Percentiles rank a stretch among this genome's conserved stretches.
phyloP scores from a whole-genome alignment of 2,797 vertebrate species.

The Enteromius fasciolatus region DNA sequence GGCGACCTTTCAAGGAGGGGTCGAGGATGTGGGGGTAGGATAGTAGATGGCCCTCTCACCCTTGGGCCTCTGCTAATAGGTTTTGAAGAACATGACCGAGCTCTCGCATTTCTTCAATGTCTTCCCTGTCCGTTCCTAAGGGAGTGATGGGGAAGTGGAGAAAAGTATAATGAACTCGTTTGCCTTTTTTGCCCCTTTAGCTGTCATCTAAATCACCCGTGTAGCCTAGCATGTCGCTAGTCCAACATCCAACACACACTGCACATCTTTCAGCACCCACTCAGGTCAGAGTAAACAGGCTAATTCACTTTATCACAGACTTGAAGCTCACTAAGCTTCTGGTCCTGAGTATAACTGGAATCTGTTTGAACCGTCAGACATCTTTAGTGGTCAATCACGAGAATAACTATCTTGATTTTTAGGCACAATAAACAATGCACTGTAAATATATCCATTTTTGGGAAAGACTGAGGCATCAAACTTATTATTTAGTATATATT shows the following conservation, averaged over 20 bases:
- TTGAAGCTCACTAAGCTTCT: slow-evolving; percentile 31
- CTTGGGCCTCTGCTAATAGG: slow-evolving; percentile 75
- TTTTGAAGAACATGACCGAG: slow-evolving; percentile 70
- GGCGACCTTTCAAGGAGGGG: slow-evolving; percentile 73
- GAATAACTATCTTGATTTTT: background rate
- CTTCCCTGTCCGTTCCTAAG: slow-evolving; percentile 74
- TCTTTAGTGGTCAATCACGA: background rate
- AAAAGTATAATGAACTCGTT: slow-evolving; percentile 81
- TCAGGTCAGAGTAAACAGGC: slow-evolving; percentile 44
- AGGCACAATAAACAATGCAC: background rate
- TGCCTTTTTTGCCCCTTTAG: slow-evolving; percentile 68
- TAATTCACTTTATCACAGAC: slow-evolving; percentile 38
- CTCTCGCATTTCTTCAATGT: slow-evolving; percentile 73
- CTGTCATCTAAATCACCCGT: slow-evolving; percentile 80
- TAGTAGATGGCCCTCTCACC: slow-evolving; percentile 78
- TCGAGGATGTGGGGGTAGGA: slow-evolving; percentile 74
- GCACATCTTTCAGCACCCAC: slow-evolving; percentile 70
- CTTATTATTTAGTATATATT: background rate
- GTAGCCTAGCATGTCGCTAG: slow-evolving; percentile 64
- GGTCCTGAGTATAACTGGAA: background rate
- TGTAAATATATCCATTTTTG: background rate
- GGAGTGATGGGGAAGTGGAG: slow-evolving; percentile 79
- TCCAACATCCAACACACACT: slow-evolving; percentile 62
- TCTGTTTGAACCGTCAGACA: slow-evolving; percentile 17
- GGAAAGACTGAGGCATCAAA: no score